Base-by-base conservation (phyloP, 2,888 invertebrate species). In the Dexiosoma caninum region DNA sequence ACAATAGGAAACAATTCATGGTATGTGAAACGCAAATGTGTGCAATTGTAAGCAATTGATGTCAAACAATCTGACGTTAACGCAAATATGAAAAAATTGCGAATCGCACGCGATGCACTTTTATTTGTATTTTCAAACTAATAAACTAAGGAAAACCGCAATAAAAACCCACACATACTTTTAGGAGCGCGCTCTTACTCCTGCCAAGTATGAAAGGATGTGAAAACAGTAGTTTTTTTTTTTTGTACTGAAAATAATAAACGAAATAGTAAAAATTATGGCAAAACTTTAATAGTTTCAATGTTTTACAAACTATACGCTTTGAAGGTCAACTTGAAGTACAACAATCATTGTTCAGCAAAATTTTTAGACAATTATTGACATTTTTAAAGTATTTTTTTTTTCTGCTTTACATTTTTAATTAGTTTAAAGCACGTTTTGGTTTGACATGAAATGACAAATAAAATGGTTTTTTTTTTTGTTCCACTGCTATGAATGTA, bases 71-170 rank as follows among this genome's bases (percentile, higher is more conserved):
- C 72, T 85, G 87, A 87, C 87, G 86, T 83, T 83, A 87, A 85
- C 85, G 84, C 84, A 87, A 85, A n/a, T n/a, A n/a, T n/a, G n/a
- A n/a, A 27, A 27, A 86, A 87, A 85, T 87, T 85, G 85, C 84
- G 78, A 80, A 77, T 77, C 83, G 84, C 87, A 87, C 87, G 87
- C 87, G 87, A 87, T 87, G 81, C 82, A 80, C 70, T 51, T 72
- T 81, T 76, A 44, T 53, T 27, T 32, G 12, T n/a, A 21, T 14
- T 69, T 59, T 59, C 59, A n/a, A n/a, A n/a, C n/a, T 40, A 71
- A 71, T n/a, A 53, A 53, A 40, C 60, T 27, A 46, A 64, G 69
- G 19, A 62, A 32, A 78, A 76, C 70, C 70, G 27, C 75, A 80
- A 66, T 44, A 55, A 53, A 76, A 60, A 72, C 53, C 76, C 62